Conservation (phyloP, 2,888 invertebrate genomes). For the Himalopsyche tibetana region DNA sequence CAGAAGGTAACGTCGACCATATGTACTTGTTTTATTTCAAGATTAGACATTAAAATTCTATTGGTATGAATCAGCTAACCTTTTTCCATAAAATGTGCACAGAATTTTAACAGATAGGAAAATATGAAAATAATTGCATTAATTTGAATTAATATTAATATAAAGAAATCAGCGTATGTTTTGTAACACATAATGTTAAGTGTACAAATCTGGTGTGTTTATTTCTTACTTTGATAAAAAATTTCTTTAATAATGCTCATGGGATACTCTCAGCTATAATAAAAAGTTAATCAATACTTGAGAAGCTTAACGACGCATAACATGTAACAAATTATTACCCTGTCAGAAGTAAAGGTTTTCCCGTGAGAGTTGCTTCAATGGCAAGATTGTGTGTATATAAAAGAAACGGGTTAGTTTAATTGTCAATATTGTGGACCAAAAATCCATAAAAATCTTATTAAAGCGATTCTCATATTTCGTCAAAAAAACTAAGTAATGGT, state of each 20-base stretch:
- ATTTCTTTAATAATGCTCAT: not conserved
- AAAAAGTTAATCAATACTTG: constrained; percentile 6
- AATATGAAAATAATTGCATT: no score
- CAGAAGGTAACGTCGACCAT: no score
- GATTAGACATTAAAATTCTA: no score
- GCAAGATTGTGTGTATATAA: constrained; percentile 9
- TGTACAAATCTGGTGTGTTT: no score
- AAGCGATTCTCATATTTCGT: not conserved
- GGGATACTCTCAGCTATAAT: not conserved
- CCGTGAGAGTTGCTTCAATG: constrained; percentile 2
- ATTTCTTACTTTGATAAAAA: not conserved
- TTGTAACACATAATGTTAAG: no score
- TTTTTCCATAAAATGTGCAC: no score
- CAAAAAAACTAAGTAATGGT: not conserved
- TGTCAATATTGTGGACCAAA: constrained; percentile 18
- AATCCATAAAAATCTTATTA: not conserved
- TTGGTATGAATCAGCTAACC: no score
- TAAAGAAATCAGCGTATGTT: no score
- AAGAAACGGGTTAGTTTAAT: constrained; percentile 2
- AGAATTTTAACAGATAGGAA: no score
- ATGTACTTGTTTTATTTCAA: no score
- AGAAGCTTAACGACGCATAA: constrained; percentile 9
- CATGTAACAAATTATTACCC: constrained; percentile 9
- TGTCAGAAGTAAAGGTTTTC: constrained; percentile 19
- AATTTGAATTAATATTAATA: no score